A percentile compares a stretch with the other conserved stretches of the same genome.
Evolutionary conservation across 2,113 vertebrate species (phyloP).

Genomic region (Cephalopholis sonnerati): DNA sequence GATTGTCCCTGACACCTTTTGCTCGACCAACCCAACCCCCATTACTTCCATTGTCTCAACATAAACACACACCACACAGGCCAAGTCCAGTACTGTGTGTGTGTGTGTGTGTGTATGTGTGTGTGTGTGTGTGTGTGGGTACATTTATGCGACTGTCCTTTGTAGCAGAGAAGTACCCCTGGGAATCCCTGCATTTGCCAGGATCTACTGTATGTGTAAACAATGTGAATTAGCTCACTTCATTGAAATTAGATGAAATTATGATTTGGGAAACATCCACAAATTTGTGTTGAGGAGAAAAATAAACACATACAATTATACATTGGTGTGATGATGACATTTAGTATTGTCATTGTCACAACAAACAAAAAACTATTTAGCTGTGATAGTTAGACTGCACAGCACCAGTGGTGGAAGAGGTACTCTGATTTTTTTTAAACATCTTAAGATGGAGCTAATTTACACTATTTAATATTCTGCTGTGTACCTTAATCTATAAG

Average conservation of each 20-base stretch:
- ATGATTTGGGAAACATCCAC: not conserved
- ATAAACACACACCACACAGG: not conserved
- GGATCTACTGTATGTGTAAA: not conserved
- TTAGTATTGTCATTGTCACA: not conserved
- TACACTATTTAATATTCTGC: too few species aligned
- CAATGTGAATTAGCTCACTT: not conserved
- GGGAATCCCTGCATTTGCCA: not conserved
- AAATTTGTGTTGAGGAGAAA: not conserved
- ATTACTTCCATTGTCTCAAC: not conserved
- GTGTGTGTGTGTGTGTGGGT: not conserved
- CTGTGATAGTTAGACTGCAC: not conserved
- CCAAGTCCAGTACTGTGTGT: not conserved
- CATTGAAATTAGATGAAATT: not conserved
- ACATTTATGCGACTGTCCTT: not conserved
- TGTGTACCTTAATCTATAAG: too few species aligned
- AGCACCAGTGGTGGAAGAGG: not conserved
- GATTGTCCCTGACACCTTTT: conserved; percentile 29
- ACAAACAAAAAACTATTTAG: not conserved
- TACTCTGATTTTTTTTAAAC: too few species aligned
- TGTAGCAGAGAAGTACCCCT: not conserved
- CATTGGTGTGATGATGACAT: not conserved
- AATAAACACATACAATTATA: not conserved
- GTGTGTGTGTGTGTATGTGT: not conserved
- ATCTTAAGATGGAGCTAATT: too few species aligned
- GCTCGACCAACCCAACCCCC: not conserved